Conservation (phyloP, 2,888 invertebrate species). For the Harpalus rubripes region DNA sequence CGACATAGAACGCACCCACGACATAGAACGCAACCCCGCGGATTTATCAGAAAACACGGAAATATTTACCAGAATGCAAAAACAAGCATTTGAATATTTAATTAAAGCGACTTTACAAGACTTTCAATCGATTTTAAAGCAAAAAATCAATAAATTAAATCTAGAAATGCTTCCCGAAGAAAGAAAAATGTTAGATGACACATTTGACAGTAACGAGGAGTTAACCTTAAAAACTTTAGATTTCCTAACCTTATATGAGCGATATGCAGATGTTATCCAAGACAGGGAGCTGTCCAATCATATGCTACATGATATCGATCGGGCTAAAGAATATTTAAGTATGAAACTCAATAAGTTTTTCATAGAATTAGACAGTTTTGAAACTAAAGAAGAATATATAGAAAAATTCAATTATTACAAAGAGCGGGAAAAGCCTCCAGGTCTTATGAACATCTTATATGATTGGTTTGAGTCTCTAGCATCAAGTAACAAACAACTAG, state of each 20-base stretch:
- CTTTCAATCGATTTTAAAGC: background rate
- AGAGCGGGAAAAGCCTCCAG: conserved; percentile 2
- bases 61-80: background rate
- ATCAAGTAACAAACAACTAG: background rate
- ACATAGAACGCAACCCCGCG: background rate
- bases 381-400: background rate
- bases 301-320: conserved; percentile 18
- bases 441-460: conserved; percentile 33
- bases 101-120: background rate
- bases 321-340: conserved; percentile 32
- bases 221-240: background rate
- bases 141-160: background rate
- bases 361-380: conserved; percentile 4
- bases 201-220: too few species aligned
- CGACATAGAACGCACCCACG: too few species aligned
- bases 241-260: conserved; percentile 15
- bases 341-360: conserved; percentile 36
- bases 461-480: conserved; percentile 7
- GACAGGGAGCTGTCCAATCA: background rate
- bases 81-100: background rate
- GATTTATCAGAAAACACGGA: background rate
- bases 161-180: background rate
- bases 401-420: conserved; percentile 18
- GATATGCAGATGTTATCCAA: background rate
- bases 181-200: background rate